Conservation (phyloP, 2,797 vertebrate genomes). For the Acanthopagrus latus region DNA sequence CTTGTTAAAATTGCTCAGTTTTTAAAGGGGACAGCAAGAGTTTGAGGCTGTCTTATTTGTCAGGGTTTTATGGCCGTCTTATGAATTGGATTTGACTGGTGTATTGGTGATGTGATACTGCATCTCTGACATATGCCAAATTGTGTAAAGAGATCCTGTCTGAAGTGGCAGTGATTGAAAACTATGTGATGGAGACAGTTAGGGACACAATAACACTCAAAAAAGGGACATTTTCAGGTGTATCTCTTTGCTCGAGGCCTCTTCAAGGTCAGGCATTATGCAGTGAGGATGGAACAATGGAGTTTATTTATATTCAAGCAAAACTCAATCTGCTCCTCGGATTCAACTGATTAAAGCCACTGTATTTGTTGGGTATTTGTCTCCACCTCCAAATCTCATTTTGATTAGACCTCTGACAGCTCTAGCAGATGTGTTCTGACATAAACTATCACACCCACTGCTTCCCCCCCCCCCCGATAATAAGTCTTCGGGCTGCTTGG, state of each 20-base stretch:
- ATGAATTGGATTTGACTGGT: constrained; percentile 27
- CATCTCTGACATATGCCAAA: constrained; percentile 4
- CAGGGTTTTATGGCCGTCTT: constrained; percentile 18
- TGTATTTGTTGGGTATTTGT: constrained; percentile 7
- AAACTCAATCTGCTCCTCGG: constrained; percentile 17
- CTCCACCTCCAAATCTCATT: constrained; percentile 5
- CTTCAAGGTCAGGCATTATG: constrained; percentile 11
- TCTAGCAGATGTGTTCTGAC: constrained; percentile 43
- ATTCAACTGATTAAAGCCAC: constrained; percentile 42
- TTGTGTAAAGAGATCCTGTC: neutral
- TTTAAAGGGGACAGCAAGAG: constrained; percentile 19
- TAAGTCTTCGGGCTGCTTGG: constrained; percentile 21
- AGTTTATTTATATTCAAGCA: constrained; percentile 50
- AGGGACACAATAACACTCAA: neutral
- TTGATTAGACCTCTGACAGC: constrained; percentile 27
- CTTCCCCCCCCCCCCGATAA: constrained; percentile 32
- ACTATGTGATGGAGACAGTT: neutral
- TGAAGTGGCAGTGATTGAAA: neutral
- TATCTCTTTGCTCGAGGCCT: constrained; percentile 12
- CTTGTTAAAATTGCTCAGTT: constrained; percentile 46
- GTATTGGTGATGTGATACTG: constrained; percentile 14
- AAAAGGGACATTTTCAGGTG: constrained; percentile 13
- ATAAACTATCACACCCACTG: constrained; percentile 31
- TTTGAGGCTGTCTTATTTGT: constrained; percentile 37
- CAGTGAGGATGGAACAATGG: constrained; percentile 14